phyloP scores from a whole-genome alignment of 2,888 invertebrate species.

The Cheilosia soror region DNA sequence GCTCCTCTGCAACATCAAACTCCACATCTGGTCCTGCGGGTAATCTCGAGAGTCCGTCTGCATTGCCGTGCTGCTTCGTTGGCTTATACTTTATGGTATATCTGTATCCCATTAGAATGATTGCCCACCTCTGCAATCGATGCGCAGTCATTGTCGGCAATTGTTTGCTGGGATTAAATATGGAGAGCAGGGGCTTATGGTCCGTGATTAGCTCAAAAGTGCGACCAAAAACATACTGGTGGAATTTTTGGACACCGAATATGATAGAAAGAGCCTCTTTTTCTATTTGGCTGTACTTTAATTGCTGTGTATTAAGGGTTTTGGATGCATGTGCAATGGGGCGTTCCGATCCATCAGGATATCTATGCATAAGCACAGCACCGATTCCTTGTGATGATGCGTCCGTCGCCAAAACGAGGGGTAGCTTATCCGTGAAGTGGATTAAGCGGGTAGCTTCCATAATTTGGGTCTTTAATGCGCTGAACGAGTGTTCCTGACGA shows the following conservation, averaged over 20 bases:
- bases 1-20: constrained; percentile 31
- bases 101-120: constrained; percentile 24
- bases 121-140: constrained; percentile 49
- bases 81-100: constrained; percentile 22
- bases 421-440: too few species aligned
- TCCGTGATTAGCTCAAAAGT: constrained; percentile 56
- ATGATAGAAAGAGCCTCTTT: constrained; percentile 56
- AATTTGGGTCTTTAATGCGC: constrained; percentile 25
- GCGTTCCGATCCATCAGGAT: neutral
- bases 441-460: constrained; percentile 19
- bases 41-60: constrained; percentile 31
- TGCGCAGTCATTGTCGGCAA: constrained; percentile 47
- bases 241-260: constrained; percentile 50
- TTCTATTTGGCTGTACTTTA: constrained; percentile 55
- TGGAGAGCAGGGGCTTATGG: constrained; percentile 30
- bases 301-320: constrained; percentile 55
- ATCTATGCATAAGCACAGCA: too few species aligned
- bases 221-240: constrained; percentile 54
- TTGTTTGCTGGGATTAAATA: constrained; percentile 56
- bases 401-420: too few species aligned
- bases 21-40: constrained; percentile 16
- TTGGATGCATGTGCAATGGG: constrained; percentile 35
- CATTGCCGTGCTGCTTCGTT: constrained; percentile 6
- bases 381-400: too few species aligned
- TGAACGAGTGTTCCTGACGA: constrained; percentile 31